Percentiles rank a stretch among this genome's conserved stretches.
phyloP scores from a whole-genome alignment of 2,797 vertebrate species.

The Macrochelys suwanniensis region DNA sequence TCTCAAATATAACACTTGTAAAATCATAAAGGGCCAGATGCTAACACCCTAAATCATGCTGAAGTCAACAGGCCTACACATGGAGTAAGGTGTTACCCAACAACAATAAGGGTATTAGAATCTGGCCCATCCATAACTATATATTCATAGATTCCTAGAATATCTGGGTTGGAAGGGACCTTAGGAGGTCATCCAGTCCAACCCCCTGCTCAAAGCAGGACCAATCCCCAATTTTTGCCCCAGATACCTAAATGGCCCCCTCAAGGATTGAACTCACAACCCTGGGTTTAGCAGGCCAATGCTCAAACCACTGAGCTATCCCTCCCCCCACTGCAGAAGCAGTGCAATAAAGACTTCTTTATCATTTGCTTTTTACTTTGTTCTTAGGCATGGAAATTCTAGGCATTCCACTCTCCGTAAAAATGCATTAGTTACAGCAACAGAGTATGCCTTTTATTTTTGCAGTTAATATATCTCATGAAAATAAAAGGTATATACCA shows the following conservation, averaged over 20 bases:
- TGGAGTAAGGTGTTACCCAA: not conserved
- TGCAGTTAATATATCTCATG: not conserved
- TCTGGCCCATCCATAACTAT: not conserved
- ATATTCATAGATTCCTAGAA: not conserved
- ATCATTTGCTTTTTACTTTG: not conserved
- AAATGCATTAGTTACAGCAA: not conserved
- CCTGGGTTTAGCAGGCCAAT: too few relatives aligned
- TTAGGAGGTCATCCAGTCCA: too few relatives aligned
- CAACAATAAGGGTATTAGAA: not conserved
- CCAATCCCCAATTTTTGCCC: too few relatives aligned
- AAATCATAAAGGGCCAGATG: conserved; percentile 3
- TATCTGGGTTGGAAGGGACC: too few relatives aligned
- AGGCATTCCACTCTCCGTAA: not conserved
- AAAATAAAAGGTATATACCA: not conserved
- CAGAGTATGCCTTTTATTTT: not conserved
- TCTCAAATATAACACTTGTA: not conserved
- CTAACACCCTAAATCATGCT: not conserved
- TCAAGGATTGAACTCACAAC: too few relatives aligned
- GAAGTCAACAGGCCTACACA: not conserved
- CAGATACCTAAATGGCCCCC: too few relatives aligned
- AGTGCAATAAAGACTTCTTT: not conserved
- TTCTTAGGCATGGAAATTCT: not conserved
- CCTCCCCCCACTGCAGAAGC: not conserved
- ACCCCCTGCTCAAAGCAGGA: too few relatives aligned
- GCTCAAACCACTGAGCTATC: too few relatives aligned